Evolutionary conservation across 2,113 vertebrate genomes (phyloP).

Genomic region (Glaucidium brasilianum): DNA sequence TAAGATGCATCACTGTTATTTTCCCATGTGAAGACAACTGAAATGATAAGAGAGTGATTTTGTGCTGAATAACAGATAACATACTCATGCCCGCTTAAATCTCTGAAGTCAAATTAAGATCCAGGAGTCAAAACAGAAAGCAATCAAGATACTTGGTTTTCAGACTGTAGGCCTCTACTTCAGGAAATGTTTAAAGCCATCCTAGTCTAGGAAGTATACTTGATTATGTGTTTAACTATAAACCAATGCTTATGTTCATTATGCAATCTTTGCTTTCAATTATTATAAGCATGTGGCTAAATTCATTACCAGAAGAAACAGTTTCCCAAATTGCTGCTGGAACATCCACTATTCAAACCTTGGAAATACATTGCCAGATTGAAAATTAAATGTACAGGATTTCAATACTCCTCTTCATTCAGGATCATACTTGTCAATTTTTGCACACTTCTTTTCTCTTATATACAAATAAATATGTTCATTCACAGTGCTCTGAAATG

Average conservation of each 20-base stretch:
- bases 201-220: not conserved
- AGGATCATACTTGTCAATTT: not conserved
- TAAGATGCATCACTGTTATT: not conserved
- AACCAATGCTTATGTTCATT: not conserved
- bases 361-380: not conserved
- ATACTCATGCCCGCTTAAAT: not conserved
- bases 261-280: not conserved
- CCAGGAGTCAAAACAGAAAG: not conserved
- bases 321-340: not conserved
- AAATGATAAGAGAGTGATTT: constrained; percentile 21
- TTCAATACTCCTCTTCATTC: not conserved
- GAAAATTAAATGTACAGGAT: not conserved
- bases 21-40: constrained; percentile 28
- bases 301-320: not conserved
- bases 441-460: not conserved
- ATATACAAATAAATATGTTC: not conserved
- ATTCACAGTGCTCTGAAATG: not conserved
- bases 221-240: not conserved
- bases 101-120: constrained; percentile 47
- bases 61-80: constrained; percentile 28
- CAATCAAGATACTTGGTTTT: constrained; percentile 27
- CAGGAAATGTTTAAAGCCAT: not conserved
- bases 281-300: not conserved
- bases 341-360: not conserved
- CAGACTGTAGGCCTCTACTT: not conserved